Base-by-base conservation (phyloP, 2,888 invertebrate genomes). In the Lochmaea crataegi region DNA sequence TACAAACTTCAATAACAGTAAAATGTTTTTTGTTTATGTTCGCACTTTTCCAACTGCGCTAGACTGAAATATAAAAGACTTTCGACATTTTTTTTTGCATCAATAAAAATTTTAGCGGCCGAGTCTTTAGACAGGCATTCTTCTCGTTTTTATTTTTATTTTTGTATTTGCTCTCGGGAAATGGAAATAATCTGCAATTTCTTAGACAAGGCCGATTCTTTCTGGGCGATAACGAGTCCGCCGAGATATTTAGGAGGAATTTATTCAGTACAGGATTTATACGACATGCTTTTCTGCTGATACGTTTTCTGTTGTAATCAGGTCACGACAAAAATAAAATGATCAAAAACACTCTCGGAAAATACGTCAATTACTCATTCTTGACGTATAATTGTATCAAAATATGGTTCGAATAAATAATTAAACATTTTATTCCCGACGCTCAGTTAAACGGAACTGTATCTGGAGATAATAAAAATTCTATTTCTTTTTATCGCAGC, bases 141-240 rank as follows among this genome's bases (percentile, higher is more conserved):
- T 18, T 42, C 10, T 26, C 16, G n/a, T 42, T 63, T 63, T 60
- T 26, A 26, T 60, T 60, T 60, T 38, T 63, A 63, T 63, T 63
- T 42, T 42, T 63, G 16, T 63, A 42, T 63, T 38, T 42, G 38
- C 41, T 63, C 61, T 42, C 61, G 61, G 42, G n/a, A 63, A 63
- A 63, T 63, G 61, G 61, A 63, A 63, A 63, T 63, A 63, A 63
- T 63, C 61, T 42, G 61, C 61, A 63, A 42, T 63, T 63, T 18
- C 61, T 11, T 42, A 63, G 11, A 63, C 61, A 63, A 63, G 61
- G 41, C 42, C 61, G 61, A n/a, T 42, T 42, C 61, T 63, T 42
- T 63, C 42, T 63, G 12, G 10, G 42, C 61, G 61, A 63, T 63
- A 63, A 63, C 61, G 42, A 42, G 42, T 63, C 61, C 42, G 18